These are phyloP conservation scores for Lottia scabra DNA, from an alignment of 2,888 invertebrate genomes.

Conservation along the genomic window DNA sequence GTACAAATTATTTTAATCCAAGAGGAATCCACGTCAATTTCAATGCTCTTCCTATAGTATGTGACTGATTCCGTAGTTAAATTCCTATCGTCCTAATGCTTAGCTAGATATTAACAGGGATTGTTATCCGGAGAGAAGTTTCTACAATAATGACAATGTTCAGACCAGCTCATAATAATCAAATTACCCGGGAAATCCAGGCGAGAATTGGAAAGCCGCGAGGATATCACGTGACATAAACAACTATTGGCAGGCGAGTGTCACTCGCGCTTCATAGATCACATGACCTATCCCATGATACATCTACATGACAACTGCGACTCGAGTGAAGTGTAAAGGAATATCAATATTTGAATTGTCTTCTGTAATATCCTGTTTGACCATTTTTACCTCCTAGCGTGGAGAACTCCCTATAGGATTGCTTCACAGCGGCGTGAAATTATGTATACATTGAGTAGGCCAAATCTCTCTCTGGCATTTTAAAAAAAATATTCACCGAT, in stretches of 20 bases:
- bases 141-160: neutral
- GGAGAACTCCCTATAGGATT: neutral
- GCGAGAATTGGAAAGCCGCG: neutral
- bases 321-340: neutral
- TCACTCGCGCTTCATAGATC: neutral
- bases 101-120: neutral
- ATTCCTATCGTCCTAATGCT: neutral
- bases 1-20: too few species aligned
- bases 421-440: neutral
- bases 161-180: constrained; percentile 6
- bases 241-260: neutral
- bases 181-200: constrained; percentile 1
- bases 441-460: neutral
- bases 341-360: constrained; percentile 5
- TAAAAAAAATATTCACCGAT: neutral
- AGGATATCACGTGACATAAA: neutral
- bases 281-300: neutral
- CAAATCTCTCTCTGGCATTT: neutral
- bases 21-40: neutral
- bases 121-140: neutral
- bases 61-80: neutral
- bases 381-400: neutral
- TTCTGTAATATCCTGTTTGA: constrained; percentile 2
- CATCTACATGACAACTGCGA: neutral
- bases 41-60: neutral